Evolutionary conservation across 2,113 vertebrate species (phyloP).

Genomic region (Pelvicachromis taeniatus): DNA sequence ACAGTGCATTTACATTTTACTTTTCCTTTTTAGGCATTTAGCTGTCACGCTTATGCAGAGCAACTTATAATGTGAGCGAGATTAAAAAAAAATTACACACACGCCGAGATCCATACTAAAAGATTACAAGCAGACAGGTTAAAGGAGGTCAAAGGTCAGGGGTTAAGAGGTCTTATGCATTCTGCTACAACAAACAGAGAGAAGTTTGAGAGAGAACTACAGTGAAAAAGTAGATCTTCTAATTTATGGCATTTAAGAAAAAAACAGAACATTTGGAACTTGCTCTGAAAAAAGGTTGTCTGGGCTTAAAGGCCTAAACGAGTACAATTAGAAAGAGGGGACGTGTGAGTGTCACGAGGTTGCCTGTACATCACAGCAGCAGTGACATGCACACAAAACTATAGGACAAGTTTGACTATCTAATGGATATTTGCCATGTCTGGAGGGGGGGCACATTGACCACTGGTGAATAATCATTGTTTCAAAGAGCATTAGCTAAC

Average conservation of each 20-base stretch:
- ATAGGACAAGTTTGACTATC: neutral
- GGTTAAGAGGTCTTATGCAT: neutral
- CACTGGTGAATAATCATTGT: neutral
- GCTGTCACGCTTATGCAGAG: conserved; percentile 27
- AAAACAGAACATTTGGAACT: neutral
- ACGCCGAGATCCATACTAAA: neutral
- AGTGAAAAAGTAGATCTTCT: neutral
- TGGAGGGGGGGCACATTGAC: neutral
- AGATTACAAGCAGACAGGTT: neutral
- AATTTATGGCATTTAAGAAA: neutral
- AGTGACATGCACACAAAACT: neutral
- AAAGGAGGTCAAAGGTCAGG: neutral
- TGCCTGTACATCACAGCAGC: neutral
- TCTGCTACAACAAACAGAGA: neutral
- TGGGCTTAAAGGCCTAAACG: neutral
- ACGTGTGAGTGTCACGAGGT: neutral
- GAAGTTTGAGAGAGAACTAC: neutral
- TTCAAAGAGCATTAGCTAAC: neutral
- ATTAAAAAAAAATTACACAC: neutral
- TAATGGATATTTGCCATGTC: neutral
- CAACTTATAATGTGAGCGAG: neutral
- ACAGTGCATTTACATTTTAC: conserved; percentile 44
- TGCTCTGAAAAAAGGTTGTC: neutral
- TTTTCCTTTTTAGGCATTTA: neutral
- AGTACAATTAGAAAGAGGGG: neutral